Evolutionary conservation across 2,113 vertebrate genomes (phyloP), one percentile per base, ranked within the genome.

Genomic region (Nesogale talazaci): DNA sequence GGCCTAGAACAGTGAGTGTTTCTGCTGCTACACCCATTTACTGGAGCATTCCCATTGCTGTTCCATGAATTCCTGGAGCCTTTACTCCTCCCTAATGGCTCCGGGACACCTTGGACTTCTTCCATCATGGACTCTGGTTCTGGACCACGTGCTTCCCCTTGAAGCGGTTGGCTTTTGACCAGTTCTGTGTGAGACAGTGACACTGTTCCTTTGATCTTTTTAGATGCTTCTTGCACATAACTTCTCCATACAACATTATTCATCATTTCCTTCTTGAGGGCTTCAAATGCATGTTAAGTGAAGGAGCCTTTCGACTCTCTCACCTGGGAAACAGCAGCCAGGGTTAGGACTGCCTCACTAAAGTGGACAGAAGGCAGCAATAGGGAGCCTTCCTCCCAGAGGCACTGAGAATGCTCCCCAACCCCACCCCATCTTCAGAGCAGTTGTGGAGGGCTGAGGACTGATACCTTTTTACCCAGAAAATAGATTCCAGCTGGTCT

Each of bases 391-490:
- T 67, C 61, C 74, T 77, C 61, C 57, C 31, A 52, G 9, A 38
- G 0, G 40, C 0, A 0, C 3, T 19, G 40, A n/a, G 23, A 72
- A 34, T 20, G 46, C 36, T 6, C 40, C 16, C 22, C n/a, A n/a
- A n/a, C n/a, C n/a, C n/a, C n/a, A n/a, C n/a, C n/a, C n/a, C 4
- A 52, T 81, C 82, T 94, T 88, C 63, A 52, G 46, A 65, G 34
- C 31, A 57, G 88, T n/a, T 59, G 17, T 16, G 9, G n/a, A 25
- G 57, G 57, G 57, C 42, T 38, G 46, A 0, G 14, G 59, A 67
- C 78, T 38, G 56, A 56, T 81, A 76, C 46, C 94, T 79, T 95
- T 85, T 95, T 84, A 89, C 90, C 90, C 88, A 93, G 77, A 94
- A 56, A 92, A 84, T 59, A 42, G 84, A 91, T 86, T 83, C 85